A percentile compares a stretch with the other conserved stretches of the same genome.
Conservation (phyloP, 2,888 invertebrate species). For the Cephus runcator region DNA sequence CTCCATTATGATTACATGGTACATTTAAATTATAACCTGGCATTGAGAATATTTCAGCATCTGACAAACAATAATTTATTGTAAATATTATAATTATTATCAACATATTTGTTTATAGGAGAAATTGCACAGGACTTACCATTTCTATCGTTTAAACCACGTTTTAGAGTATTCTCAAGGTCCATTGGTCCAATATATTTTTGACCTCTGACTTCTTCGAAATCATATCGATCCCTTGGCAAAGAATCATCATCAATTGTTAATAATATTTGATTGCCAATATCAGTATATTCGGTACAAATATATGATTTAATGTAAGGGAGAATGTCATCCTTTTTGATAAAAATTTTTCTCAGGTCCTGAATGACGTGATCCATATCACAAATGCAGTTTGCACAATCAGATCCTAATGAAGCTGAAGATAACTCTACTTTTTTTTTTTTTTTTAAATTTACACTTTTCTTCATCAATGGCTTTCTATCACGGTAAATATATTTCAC, state of each 20-base stretch:
- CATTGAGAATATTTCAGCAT: constrained; percentile 42
- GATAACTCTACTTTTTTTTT: constrained; percentile 17
- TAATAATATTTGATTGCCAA: constrained; percentile 44
- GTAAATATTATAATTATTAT: background rate
- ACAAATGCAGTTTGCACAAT: constrained; percentile 45
- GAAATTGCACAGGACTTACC: constrained; percentile 21
- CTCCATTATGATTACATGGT: constrained; percentile 46
- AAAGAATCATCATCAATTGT: constrained; percentile 32
- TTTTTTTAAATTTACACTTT: constrained; percentile 15
- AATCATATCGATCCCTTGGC: constrained; percentile 34
- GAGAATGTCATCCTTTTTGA: constrained; percentile 31
- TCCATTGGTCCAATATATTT: constrained; percentile 45
- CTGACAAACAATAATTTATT: constrained; percentile 23
- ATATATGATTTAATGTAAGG: constrained; percentile 37
- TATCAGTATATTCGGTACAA: constrained; percentile 41
- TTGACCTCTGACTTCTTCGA: constrained; percentile 40
- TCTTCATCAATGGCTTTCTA: background rate
- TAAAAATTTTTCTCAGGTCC: constrained; percentile 32
- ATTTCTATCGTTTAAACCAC: constrained; percentile 22
- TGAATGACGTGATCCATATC: constrained; percentile 35
- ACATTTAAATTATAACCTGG: constrained; percentile 50
- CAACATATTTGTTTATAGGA: background rate
- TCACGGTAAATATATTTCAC: constrained; percentile 26
- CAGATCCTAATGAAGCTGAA: background rate
- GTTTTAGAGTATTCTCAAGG: constrained; percentile 36